These are phyloP conservation scores for Gopherus evgoodei DNA, from an alignment of 2,113 vertebrate genomes.

Conservation along the genomic window DNA sequence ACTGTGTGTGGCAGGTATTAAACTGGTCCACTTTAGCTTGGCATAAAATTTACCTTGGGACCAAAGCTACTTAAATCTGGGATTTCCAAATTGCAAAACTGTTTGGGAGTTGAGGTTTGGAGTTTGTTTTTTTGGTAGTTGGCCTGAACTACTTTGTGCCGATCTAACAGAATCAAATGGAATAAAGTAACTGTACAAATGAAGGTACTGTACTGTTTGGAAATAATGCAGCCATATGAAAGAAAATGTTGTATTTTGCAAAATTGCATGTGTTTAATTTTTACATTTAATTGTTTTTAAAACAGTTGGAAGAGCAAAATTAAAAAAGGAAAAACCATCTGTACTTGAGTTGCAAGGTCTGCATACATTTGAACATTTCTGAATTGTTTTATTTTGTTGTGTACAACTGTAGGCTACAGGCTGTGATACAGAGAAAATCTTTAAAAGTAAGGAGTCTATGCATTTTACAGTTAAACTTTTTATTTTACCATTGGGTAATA, in stretches of 20 bases:
- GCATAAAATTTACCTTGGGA: constrained; percentile 65
- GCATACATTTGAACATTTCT: constrained; percentile 29
- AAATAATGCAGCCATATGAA: constrained; percentile 70
- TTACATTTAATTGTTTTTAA: constrained; percentile 69
- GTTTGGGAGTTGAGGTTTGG: background rate
- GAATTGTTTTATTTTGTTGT: constrained; percentile 65
- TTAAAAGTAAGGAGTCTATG: constrained; percentile 49
- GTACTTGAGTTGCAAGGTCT: constrained; percentile 55
- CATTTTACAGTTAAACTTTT: constrained; percentile 64
- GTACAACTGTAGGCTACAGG: constrained; percentile 49
- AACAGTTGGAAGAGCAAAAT: constrained; percentile 61
- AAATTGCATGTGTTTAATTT: constrained; percentile 69
- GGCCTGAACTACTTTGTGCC: constrained; percentile 27
- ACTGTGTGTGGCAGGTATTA: constrained; percentile 50
- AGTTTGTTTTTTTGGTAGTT: background rate
- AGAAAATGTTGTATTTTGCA: constrained; percentile 71
- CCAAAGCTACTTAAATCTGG: constrained; percentile 75
- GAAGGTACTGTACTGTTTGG: constrained; percentile 49
- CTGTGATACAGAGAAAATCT: constrained; percentile 47
- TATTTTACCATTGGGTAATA: constrained; percentile 45
- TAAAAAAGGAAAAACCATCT: background rate
- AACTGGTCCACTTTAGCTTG: constrained; percentile 51
- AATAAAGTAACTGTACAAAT: constrained; percentile 4
- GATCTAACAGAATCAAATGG: constrained; percentile 25
- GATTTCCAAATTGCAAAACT: constrained; percentile 41